Evolutionary conservation across 2,888 invertebrate genomes (phyloP), one percentile per base, ranked within the genome.

Genomic region (Drosophila anomalata): DNA sequence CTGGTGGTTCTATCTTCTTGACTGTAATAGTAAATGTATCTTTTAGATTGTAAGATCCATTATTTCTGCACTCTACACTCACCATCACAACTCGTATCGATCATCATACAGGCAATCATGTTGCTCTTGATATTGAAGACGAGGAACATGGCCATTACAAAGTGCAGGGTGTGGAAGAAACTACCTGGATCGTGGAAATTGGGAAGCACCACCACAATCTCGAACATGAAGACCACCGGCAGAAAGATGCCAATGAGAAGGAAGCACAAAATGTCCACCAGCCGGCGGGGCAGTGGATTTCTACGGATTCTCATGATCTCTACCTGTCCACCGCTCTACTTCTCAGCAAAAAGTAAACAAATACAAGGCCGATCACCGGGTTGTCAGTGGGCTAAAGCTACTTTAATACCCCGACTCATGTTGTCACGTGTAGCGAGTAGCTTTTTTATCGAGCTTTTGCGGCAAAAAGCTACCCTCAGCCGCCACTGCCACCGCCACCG

Each of bases 51-150:
- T 0, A 3, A 11, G n/a, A 26, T 7, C 2, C 4, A 9, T 11
- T 6, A 11, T 20, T 1, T 31, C 3, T 8, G 4, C 2, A 26
- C 1, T 17, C 17, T 17, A 3, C 5, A 75, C 78, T 93, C 88
- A 89, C 93, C 94, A 88, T 92, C 93, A 78, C 95, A 95, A 85
- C 96, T 96, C 14, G 96, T 96, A 83, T 97, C 96, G 48, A 95
- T 94, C 73, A 95, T 91, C 84, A 97, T 94, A 22, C 96, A 94
- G 80, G 94, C 96, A 33, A 96, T 92, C 87, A 96, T 94, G 88
- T 97, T 97, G 4, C 95, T 94, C 63, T 95, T 93, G 36, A 97
- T 93, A 88, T 97, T 97, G 41, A 95, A 90, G 82, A 97, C 92
- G 1, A 97, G 91, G 89, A 96, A 96, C 52, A 94, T 93, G 48